Conservation (phyloP, 2,113 vertebrate species). For the Penelope pileata region DNA sequence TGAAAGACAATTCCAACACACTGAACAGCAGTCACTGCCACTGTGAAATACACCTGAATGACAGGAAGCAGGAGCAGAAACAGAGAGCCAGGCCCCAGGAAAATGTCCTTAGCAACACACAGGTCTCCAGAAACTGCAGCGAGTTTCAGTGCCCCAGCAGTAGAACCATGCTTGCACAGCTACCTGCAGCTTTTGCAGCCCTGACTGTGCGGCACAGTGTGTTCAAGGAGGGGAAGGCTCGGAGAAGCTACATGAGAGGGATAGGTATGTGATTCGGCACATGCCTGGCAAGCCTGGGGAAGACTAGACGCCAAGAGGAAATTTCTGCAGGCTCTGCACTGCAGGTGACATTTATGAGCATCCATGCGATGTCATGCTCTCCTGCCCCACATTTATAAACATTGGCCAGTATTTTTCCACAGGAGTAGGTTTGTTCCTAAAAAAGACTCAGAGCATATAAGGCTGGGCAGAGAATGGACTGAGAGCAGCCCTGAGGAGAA, state of each 20-base stretch:
- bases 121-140: neutral
- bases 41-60: neutral
- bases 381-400: neutral
- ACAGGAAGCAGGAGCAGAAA: neutral
- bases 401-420: neutral
- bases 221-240: neutral
- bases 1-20: neutral
- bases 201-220: neutral
- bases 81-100: neutral
- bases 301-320: neutral
- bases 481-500: neutral
- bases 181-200: neutral
- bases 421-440: neutral
- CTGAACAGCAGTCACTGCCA: neutral
- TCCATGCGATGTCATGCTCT: neutral
- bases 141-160: neutral
- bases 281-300: neutral
- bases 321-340: neutral
- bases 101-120: neutral
- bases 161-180: accelerated
- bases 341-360: neutral
- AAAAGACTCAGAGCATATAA: neutral
- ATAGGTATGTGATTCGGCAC: neutral
- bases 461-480: neutral
- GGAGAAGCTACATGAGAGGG: accelerated